Conservation (phyloP, 2,113 vertebrate species). For the Ochotona curzoniae region DNA sequence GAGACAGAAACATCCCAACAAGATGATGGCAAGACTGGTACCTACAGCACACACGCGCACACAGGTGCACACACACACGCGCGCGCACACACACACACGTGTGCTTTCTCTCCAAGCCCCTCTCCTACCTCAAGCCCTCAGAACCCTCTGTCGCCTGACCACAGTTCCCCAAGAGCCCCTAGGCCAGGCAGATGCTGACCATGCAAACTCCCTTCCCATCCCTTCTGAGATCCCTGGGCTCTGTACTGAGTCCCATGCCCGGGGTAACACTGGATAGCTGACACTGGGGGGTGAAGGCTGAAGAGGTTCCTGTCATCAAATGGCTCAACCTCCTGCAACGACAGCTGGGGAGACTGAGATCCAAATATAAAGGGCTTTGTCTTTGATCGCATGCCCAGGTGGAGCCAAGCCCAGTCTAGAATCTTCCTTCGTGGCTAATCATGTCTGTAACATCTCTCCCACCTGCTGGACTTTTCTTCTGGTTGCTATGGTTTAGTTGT, state of each 20-base stretch:
- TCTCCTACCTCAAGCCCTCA: no score
- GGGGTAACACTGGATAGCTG: background rate
- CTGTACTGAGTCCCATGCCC: background rate
- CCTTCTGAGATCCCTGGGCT: background rate
- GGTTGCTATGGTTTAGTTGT: no score
- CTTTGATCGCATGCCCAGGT: accelerated
- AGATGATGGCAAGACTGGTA: accelerated
- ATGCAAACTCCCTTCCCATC: background rate
- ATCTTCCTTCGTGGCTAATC: no score
- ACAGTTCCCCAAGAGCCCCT: no score
- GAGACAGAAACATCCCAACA: no score
- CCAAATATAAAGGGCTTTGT: background rate
- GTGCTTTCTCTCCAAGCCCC: no score
- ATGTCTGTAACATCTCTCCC: no score
- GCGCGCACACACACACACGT: no score
- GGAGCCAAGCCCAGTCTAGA: background rate
- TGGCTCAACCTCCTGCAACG: background rate
- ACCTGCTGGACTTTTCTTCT: accelerated
- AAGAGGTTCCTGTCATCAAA: background rate
- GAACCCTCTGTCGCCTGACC: background rate
- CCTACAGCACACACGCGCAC: accelerated
- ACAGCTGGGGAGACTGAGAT: background rate
- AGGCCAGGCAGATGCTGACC: background rate
- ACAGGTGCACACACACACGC: background rate
- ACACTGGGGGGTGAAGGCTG: background rate